Base-by-base conservation (phyloP, 2,888 invertebrate genomes). In the Glyphotaelius pellucidus region DNA sequence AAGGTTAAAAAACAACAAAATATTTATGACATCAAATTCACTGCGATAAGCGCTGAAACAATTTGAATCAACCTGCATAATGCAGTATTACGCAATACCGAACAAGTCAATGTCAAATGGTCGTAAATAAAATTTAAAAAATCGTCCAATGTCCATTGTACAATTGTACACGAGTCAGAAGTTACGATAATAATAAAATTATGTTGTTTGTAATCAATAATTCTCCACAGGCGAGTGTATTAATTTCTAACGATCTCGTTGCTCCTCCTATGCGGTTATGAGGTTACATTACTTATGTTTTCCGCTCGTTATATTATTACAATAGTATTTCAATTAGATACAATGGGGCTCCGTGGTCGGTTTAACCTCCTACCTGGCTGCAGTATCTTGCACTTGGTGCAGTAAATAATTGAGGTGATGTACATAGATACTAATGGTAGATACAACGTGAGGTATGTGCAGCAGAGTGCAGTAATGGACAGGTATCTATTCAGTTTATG, bases 281-380 rank as follows among this genome's bases (percentile, higher is more conserved):
- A 42, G 85, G 85, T 42, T 83, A 86, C 30, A 30, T 67, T 67
- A 86, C n/a, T 42, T 86, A 86, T n/a, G 47, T n/a, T 5, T 83
- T 3, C 42, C 30, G 42, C 25, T 42, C 42, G n/a, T 47, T 86
- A 86, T 86, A 35, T n/a, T 86, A 35, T n/a, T n/a, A 42, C 47
- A 42, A 38, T 25, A n/a, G 38, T 42, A n/a, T 12, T 86, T 86
- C 86, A 42, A 86, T 86, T 86, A n/a, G 38, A 67, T 67, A 67
- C 67, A 67, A 67, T 67, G 67, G 67, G 67, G 32, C 31, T 32
- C 81, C 32, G 31, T 83, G 32, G 81, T 3, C 15, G 81, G 81
- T 32, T 83, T 32, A 83, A 14, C 15, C 32, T 31, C 81, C 30
- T 81, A 32, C 32, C 30, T 81, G 81, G 3, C 15, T 32, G 32